Conservation (phyloP, 2,113 vertebrate species). For the Felis catus region DNA sequence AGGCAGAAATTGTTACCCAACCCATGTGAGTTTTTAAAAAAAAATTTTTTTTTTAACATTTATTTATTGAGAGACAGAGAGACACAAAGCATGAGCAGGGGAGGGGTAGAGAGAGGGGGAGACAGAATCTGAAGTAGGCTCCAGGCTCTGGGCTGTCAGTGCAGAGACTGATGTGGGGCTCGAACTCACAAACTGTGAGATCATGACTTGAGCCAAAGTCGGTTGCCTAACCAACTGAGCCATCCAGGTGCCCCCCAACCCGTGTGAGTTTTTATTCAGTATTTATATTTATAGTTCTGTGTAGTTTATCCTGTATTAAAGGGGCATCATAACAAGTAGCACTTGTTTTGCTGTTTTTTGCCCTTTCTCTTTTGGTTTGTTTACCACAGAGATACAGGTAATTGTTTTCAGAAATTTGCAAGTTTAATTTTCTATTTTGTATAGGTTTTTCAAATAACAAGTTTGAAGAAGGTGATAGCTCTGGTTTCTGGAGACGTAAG, state of each 20-base stretch:
- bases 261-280: neutral
- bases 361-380: neutral
- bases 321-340: neutral
- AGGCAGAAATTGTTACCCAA: neutral
- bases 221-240: too few species aligned
- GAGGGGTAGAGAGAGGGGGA: too few species aligned
- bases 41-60: too few species aligned
- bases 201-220: too few species aligned
- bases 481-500: conserved; percentile 78
- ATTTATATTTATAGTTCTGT: neutral
- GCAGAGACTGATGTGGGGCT: too few species aligned
- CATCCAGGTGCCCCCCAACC: neutral
- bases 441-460: conserved; percentile 70
- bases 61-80: too few species aligned
- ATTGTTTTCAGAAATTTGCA: conserved; percentile 22
- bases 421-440: conserved; percentile 43
- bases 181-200: too few species aligned
- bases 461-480: conserved; percentile 73
- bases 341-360: neutral
- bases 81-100: too few species aligned
- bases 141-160: too few species aligned
- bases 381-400: neutral
- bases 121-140: too few species aligned
- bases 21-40: neutral
- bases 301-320: neutral